Conservation (phyloP, 1,140 invertebrate genomes). For the Sycophila sp. region DNA sequence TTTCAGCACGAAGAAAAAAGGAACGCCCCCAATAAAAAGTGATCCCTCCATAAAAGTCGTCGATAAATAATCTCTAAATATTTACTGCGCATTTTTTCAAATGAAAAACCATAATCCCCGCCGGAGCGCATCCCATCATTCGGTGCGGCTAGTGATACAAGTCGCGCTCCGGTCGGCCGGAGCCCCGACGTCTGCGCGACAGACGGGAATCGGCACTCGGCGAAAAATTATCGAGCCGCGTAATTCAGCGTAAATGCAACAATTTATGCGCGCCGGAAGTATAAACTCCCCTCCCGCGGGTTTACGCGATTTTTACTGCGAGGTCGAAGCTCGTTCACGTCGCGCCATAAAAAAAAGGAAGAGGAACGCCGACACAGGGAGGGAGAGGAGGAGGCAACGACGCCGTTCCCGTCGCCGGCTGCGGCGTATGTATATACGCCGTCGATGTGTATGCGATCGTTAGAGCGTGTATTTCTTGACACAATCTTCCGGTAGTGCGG, state of each 20-base stretch:
- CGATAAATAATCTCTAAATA: no score
- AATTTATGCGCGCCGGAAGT: conserved; percentile 7
- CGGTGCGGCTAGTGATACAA: no score
- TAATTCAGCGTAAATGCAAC: conserved; percentile 2
- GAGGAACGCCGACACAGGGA: not conserved
- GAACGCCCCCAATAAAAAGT: no score
- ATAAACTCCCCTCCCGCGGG: not conserved
- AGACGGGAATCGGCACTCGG: not conserved
- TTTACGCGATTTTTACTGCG: conserved; percentile 24
- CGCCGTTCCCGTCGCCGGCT: no score
- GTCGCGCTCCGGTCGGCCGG: no score
- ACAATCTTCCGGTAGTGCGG: conserved; percentile 12
- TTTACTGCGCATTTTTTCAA: no score
- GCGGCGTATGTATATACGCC: not conserved
- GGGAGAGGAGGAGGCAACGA: not conserved
- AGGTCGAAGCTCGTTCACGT: conserved; percentile 10
- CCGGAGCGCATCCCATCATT: no score
- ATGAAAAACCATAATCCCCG: no score
- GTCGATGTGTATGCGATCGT: not conserved
- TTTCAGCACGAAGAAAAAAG: no score
- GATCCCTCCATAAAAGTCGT: no score
- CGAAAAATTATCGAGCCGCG: not conserved
- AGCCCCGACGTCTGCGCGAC: not conserved
- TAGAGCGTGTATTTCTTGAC: conserved; percentile 1
- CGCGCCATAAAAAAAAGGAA: conserved; percentile 9